These are phyloP conservation scores for Loripinus fragilis DNA, from an alignment of 2,888 invertebrate genomes.

Conservation along the genomic window DNA sequence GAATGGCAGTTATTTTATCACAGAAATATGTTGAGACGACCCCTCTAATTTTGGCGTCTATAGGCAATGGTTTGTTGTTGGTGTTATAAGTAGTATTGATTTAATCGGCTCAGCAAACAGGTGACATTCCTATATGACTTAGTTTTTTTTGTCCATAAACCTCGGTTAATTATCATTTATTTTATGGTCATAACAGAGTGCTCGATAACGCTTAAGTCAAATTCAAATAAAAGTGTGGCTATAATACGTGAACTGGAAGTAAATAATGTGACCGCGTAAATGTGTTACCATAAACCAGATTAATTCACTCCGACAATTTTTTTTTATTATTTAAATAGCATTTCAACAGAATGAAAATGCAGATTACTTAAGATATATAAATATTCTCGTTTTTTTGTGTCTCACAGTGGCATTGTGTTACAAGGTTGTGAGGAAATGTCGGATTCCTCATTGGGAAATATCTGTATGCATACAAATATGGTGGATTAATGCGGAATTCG, in stretches of 20 bases:
- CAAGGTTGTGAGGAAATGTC: not conserved
- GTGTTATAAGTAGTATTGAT: constrained; percentile 22
- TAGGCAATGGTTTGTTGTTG: constrained; percentile 12
- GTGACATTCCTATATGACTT: constrained; percentile 13
- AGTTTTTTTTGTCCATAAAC: not conserved
- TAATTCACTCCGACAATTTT: not conserved
- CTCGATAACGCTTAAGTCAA: too few relatives aligned
- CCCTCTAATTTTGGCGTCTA: not conserved
- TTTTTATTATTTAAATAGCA: not conserved
- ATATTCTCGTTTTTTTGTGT: not conserved
- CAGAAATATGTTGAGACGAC: constrained; percentile 4
- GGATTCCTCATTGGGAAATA: not conserved
- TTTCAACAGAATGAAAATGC: constrained; percentile 5
- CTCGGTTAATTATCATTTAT: not conserved
- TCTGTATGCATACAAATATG: not conserved
- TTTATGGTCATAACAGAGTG: not conserved
- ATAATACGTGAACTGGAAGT: not conserved
- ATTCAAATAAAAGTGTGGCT: not conserved
- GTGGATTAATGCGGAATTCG: not conserved
- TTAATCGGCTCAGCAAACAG: not conserved
- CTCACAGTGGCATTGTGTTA: too few relatives aligned
- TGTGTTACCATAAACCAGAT: not conserved
- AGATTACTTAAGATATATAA: not conserved
- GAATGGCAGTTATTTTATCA: too few relatives aligned
- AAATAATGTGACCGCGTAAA: not conserved